Evolutionary conservation across 2,113 vertebrate genomes (phyloP), one percentile per base, ranked within the genome.

Genomic region (Marcusenius ussheri): DNA sequence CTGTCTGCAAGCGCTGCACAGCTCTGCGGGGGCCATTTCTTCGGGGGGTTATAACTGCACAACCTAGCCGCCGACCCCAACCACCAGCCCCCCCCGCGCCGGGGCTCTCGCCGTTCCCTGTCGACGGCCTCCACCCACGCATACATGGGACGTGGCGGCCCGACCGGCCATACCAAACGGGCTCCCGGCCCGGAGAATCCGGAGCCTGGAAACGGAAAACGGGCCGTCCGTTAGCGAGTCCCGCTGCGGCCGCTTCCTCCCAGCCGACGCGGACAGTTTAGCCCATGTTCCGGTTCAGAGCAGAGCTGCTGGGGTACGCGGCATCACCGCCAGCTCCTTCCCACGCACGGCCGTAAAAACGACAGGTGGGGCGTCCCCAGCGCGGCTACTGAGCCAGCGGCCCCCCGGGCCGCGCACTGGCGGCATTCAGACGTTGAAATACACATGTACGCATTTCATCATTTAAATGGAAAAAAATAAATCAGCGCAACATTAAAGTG

Each of bases 171-270:
- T 70, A 70, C 27, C n/a, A 2, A 3, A 5, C 27, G 62, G 62
- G 58, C 58, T 62, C 24, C 58, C 8, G 8, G 24, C 58, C 58
- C 8, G 24, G 58, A 66, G 58, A 66, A 62, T 94, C 93, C 91
- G 94, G 95, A 93, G 92, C 85, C 91, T 93, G 93, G 95, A 92
- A 95, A 49, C 47, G 47, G 47, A 49, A 13, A 49, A 50, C 93
- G 93, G 94, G 94, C 94, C 93, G 93, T 94, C 93, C 95, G 94
- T 94, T 94, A 93, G 94, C 95, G 94, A 93, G 94, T 95, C 45
- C 42, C 83, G 93, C 93, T 93, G 94, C 93, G 93, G 94, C 94
- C 93, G 93, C 93, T 92, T 94, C 93, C 93, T 92, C 92, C 92
- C 93, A 90, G 92, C 93, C 92, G 94, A 94, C 92, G 27, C 21